phyloP scores from a whole-genome alignment of 2,888 invertebrate genomes.

The Rotaria socialis region DNA sequence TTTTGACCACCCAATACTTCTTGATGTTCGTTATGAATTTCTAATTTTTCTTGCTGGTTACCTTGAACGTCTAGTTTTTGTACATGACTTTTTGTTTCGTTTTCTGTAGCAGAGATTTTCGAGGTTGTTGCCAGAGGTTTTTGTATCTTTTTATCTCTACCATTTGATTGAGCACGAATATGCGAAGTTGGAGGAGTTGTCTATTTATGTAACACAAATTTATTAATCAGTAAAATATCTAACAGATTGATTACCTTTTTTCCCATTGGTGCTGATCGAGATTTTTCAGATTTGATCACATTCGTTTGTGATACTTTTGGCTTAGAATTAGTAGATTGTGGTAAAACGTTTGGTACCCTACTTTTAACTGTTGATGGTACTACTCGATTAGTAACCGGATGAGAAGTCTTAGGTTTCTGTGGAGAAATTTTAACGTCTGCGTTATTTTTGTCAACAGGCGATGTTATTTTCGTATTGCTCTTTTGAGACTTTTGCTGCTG shows the following conservation, averaged over 20 bases:
- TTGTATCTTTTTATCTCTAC: not conserved
- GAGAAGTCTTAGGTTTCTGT: not conserved
- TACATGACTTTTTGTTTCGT: not conserved
- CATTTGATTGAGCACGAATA: not conserved
- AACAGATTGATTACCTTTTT: not conserved
- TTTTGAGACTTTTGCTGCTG: not conserved
- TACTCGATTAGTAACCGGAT: not conserved
- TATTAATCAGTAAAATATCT: not conserved
- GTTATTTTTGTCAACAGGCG: not conserved
- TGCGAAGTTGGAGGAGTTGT: not conserved
- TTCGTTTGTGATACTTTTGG: not conserved
- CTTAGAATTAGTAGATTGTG: not conserved
- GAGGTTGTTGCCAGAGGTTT: not conserved
- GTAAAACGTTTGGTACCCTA: not conserved
- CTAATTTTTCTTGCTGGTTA: not conserved
- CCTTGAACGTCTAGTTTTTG: not conserved
- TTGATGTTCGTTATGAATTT: not conserved
- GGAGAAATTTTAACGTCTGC: not conserved
- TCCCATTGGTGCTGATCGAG: not conserved
- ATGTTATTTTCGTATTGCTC: not conserved
- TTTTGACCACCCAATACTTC: not conserved
- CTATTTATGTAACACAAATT: not conserved
- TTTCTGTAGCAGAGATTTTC: not conserved
- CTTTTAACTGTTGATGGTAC: not conserved
- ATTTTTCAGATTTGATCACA: not conserved